Base-by-base conservation (phyloP, 1,140 invertebrate species). In the Scylla paramamosain region DNA sequence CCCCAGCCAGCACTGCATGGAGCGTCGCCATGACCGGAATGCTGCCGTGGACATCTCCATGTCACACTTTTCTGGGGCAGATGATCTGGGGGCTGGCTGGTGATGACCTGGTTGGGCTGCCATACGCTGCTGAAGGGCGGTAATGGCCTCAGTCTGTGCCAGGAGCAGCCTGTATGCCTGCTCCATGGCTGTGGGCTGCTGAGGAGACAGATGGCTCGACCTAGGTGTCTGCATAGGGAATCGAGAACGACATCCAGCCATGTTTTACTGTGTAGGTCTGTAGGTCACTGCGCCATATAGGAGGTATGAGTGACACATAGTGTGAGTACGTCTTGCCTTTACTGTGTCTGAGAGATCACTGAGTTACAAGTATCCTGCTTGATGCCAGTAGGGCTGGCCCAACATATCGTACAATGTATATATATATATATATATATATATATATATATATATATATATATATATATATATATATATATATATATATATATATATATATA, bases 361-460 rank as follows among this genome's bases (percentile, higher is more conserved):
- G n/a, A n/a, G n/a, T n/a, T n/a, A n/a, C n/a, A n/a, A n/a, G n/a
- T n/a, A n/a, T n/a, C n/a, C n/a, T n/a, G n/a, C n/a, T n/a, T n/a
- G n/a, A n/a, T n/a, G n/a, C n/a, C n/a, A n/a, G n/a, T n/a, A n/a
- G n/a, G n/a, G n/a, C n/a, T n/a, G n/a, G n/a, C n/a, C n/a, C n/a
- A 7, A 83, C 29, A 83, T 83, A 83, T 83, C n/a, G n/a, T n/a
- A n/a, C n/a, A n/a, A n/a, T 83, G 29, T 83, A 83, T 83, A 83
- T 83, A 83, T 83, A 14, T 83, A 83, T 83, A 83, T 83, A 83
- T 83, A 83, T 83, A 83, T 83, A 83, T 83, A 83, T 83, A 83
- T 83, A 83, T 83, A 83, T 83, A 83, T 83, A 83, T 83, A 83
- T 83, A 83, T 83, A 83, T 83, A 83, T 83, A 83, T 83, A 83